Evolutionary conservation across 2,797 vertebrate genomes (phyloP).

Genomic region (Sebastes hubbsi): DNA sequence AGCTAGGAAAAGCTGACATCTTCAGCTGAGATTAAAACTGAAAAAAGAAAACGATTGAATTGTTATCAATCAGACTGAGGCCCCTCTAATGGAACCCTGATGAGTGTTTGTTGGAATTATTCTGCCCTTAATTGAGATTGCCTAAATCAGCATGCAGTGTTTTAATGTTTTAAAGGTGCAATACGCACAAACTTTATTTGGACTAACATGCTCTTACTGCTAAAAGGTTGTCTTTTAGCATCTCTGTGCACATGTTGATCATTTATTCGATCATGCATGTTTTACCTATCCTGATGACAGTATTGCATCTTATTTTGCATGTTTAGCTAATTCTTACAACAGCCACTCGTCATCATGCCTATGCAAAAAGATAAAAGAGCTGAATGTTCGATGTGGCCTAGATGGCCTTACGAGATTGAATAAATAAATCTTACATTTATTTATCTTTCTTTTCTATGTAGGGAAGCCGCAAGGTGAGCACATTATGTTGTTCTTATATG

Average conservation of each 20-base stretch:
- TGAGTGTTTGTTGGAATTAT: not conserved
- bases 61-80: not conserved
- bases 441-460: conserved; percentile 63
- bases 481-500: conserved; percentile 52
- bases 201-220: conserved; percentile 3
- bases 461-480: conserved; percentile 80
- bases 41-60: not conserved
- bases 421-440: conserved; percentile 71
- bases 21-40: not conserved
- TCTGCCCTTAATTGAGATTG: conserved; percentile 60
- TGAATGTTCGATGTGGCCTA: not conserved
- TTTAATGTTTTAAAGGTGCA: conserved; percentile 26
- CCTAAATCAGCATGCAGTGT: conserved; percentile 23
- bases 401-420: conserved; percentile 52
- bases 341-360: not conserved
- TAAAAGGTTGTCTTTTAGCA: conserved; percentile 11
- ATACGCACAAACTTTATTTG: not conserved
- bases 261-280: not conserved
- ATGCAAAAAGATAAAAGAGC: not conserved
- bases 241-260: conserved; percentile 15
- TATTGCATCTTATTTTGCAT: conserved; percentile 1
- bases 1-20: not conserved
- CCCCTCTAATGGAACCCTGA: not conserved
- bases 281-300: not conserved
- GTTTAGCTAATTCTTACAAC: not conserved